Base-by-base conservation (phyloP, 2,888 invertebrate genomes). In the Sarcophaga variegata region DNA sequence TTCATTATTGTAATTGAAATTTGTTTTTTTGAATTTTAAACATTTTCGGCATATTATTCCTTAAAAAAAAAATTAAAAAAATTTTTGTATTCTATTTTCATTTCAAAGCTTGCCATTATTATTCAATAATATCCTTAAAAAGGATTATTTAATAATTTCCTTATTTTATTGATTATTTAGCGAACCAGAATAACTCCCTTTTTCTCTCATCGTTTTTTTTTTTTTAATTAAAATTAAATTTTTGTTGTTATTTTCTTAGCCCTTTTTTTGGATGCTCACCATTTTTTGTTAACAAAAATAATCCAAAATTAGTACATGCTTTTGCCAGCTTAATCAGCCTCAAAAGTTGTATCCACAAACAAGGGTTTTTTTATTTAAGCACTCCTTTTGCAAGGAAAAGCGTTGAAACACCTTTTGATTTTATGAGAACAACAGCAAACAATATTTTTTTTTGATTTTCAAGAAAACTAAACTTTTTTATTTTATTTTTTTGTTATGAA, bases 241-340 rank as follows among this genome's bases (percentile, higher is more conserved):
- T 70, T 12, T 72, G 20, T 4, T 14, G 14, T 8, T 59, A 22
- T 3, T 17, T 17, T 71, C 54, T 37, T 37, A 37, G 20, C 62
- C 60, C 62, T 45, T 63, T 54, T n/a, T 45, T 45, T 27, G 22
- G 22, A 22, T 22, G 49, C 86, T 87, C 81, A 87, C 86, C 86
- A 87, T 87, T 87, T 87, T 87, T 77, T 87, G 25, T 87, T 81
- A 45, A 84, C 86, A 76, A 87, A 84, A 81, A 76, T 87, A 84
- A 87, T 87, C 86, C 86, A 79, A 83, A 83, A 87, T 76, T 84
- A 87, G 60, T 84, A 81, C 86, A 87, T 87, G 81, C 81, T 87
- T 87, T 87, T 87, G 86, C 83, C 83, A 87, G 83, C 81, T 47
- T 84, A 72, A 79, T 64, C 83, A 81, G 86, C 86, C 75, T 74